Evolutionary conservation across 2,888 invertebrate genomes (phyloP).

Genomic region (Euzetes globulus): DNA sequence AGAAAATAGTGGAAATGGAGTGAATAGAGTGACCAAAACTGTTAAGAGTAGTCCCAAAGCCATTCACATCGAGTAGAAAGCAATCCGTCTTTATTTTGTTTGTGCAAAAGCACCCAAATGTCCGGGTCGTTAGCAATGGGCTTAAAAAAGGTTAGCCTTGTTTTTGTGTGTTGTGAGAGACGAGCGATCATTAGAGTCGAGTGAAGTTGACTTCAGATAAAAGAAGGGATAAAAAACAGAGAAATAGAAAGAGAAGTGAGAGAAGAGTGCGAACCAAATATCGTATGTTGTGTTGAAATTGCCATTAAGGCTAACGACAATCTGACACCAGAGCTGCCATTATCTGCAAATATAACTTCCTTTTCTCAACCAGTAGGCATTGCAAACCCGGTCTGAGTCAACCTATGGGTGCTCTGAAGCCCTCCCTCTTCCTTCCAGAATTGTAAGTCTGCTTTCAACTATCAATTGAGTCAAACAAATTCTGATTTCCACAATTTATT

Average conservation of each 20-base stretch:
- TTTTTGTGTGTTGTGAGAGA: slow-evolving; percentile 2
- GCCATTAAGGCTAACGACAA: slow-evolving; percentile 26
- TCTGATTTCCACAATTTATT: neutral
- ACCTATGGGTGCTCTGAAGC: slow-evolving; percentile 24
- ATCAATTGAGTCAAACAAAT: neutral
- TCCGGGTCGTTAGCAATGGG: slow-evolving; percentile 16
- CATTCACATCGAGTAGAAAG: neutral
- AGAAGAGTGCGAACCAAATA: neutral
- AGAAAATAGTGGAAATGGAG: slow-evolving; percentile 3
- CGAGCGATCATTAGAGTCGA: neutral
- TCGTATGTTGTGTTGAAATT: neutral
- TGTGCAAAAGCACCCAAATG: slow-evolving; percentile 21
- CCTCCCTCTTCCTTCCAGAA: slow-evolving; percentile 9
- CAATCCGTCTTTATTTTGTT: slow-evolving; percentile 27
- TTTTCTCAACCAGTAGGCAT: slow-evolving; percentile 22
- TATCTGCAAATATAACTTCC: slow-evolving; percentile 25
- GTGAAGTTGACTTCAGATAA: slow-evolving; percentile 2
- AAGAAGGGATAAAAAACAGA: neutral
- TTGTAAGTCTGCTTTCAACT: neutral
- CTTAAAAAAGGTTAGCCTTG: slow-evolving; percentile 4
- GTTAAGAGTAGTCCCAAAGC: slow-evolving; percentile 21
- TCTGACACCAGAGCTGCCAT: slow-evolving; percentile 18
- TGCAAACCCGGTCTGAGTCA: neutral
- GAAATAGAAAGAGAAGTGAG: neutral
- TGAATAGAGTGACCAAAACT: slow-evolving; percentile 25